Percentiles rank a stretch among this genome's conserved stretches.
These are phyloP conservation scores for Iselma pallidipennis DNA, from an alignment of 2,888 invertebrate species.

Conservation along the genomic window DNA sequence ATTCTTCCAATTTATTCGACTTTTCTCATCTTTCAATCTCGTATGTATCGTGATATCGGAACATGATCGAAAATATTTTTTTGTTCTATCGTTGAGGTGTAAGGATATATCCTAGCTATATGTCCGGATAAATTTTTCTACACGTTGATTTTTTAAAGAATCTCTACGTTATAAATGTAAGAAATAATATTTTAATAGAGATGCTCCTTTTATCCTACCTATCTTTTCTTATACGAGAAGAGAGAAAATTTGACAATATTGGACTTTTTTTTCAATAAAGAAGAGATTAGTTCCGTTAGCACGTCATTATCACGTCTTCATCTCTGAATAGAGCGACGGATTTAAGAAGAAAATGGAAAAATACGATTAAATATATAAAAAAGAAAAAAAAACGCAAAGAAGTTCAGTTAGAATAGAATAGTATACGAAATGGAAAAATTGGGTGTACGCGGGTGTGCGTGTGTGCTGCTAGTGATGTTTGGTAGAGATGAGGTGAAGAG, in stretches of 20 bases:
- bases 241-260: not conserved
- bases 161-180: too few species aligned
- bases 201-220: too few species aligned
- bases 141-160: too few species aligned
- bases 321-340: not conserved
- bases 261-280: not conserved
- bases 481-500: not conserved
- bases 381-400: not conserved
- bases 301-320: not conserved
- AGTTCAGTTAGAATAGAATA: not conserved
- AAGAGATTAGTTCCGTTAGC: not conserved
- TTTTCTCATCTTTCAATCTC: not conserved
- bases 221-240: too few species aligned
- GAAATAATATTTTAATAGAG: too few species aligned
- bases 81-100: too few species aligned
- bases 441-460: too few species aligned
- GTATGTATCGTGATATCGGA: too few species aligned
- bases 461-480: not conserved
- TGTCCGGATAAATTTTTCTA: too few species aligned
- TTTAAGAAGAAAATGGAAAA: not conserved
- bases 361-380: not conserved
- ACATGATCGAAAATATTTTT: too few species aligned
- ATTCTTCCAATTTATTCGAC: not conserved
- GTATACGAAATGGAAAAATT: not conserved
- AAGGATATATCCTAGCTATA: too few species aligned